Base-by-base conservation (phyloP, 2,797 vertebrate genomes). In the Sebastes alutus region DNA sequence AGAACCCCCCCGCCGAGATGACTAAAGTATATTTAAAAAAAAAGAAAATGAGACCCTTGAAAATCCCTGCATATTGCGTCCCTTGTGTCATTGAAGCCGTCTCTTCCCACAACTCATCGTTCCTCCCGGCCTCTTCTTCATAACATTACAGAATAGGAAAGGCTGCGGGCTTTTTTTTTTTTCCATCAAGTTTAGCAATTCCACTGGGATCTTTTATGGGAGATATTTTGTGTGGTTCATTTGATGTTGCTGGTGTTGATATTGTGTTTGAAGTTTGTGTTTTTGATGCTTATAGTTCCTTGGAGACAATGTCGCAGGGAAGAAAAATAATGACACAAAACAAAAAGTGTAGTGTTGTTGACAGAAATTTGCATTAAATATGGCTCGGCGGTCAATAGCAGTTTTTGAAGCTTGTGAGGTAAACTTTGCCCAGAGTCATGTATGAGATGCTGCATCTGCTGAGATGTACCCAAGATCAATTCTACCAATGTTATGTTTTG, bases 251-350 rank as follows among this genome's bases (percentile, higher is more conserved):
- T 69, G 55, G 56, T 89, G 82, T 81, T 89, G 80, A 87, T 88
- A 81, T 81, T 81, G 72, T 86, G 76, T 91, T 91, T 92, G 84
- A 92, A 86, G 92, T 89, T 62, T 77, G 67, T 83, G 72, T 85
- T 88, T 86, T 93, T 81, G 65, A 86, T 86, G 79, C 79, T 83
- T n/a, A 63, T 35, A 23, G 65, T 65, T 88, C 87, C 89, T 87
- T 16, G n/a, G 88, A 88, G 89, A 89, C 80, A 22, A 38, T 81
- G 73, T 88, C 78, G 60, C 16, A 29, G 56, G 78, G 64, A 74
- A 30, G 22, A 35, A 77, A 81, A 84, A 84, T 83, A 93, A 88
- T 73, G 81, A 82, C 70, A 79, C 59, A 38, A 63, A 69, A 66
- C 0, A 35, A 60, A 62, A 66, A 75, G 30, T 56, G 16, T 38